Conservation (phyloP, 2,888 invertebrate species). For the Leucozona laternaria region DNA sequence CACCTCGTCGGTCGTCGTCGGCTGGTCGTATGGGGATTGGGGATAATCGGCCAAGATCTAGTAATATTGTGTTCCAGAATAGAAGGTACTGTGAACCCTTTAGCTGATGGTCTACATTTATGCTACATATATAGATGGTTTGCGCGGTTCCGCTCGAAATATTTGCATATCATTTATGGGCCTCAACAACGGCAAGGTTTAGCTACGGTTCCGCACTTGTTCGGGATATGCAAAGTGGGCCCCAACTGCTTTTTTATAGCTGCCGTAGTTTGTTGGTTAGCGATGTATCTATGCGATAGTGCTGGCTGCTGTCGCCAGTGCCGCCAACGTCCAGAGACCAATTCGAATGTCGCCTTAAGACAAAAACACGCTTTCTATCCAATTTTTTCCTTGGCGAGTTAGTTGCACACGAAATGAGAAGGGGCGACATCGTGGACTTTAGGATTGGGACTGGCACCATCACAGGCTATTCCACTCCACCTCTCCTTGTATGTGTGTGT, state of each 20-base stretch:
- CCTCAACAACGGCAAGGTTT: conserved; percentile 24
- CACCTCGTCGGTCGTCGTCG: conserved; percentile 3
- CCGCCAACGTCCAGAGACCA: conserved; percentile 74
- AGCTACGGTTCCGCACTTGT: conserved; percentile 71
- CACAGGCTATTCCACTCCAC: background rate
- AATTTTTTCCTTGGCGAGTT: conserved; percentile 7
- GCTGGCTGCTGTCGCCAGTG: conserved; percentile 70
- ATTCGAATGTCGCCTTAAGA: conserved; percentile 74
- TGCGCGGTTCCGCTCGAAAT: conserved; percentile 60
- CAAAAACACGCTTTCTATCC: conserved; percentile 72
- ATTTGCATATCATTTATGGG: conserved; percentile 74
- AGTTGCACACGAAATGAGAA: conserved; percentile 34
- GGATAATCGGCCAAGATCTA: conserved; percentile 70
- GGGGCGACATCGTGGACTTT: conserved; percentile 14
- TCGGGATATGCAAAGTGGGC: conserved; percentile 73
- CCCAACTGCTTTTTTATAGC: conserved; percentile 58
- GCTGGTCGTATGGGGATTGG: conserved; percentile 8
- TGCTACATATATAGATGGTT: background rate
- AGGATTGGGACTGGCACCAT: conserved; percentile 30
- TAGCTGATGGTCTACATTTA: conserved; percentile 40
- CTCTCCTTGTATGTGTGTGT: background rate
- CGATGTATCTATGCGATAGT: conserved; percentile 69
- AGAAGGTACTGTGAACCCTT: conserved; percentile 56
- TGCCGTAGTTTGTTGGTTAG: conserved; percentile 65
- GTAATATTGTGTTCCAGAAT: conserved; percentile 71